Base-by-base conservation (phyloP, 1,140 invertebrate species). In the Neodiprion fabricii region DNA sequence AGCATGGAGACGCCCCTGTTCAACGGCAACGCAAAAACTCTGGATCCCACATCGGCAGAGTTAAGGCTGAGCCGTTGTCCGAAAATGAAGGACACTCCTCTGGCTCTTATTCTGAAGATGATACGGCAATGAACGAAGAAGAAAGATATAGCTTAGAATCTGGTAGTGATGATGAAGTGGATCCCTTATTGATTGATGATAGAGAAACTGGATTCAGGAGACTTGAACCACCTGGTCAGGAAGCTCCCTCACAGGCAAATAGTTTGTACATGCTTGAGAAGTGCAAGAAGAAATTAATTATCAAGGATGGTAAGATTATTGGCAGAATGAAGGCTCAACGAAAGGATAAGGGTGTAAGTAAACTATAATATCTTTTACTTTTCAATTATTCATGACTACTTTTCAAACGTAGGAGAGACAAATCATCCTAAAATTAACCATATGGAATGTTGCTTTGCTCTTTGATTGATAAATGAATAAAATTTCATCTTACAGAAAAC, bases 191-290 rank as follows among this genome's bases (percentile, higher is more conserved):
- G 86, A 90, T 86, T 23, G 85, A 86, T 21, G 86, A 88, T 71
- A 87, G 81, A 76, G 87, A 88, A 74, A 85, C 84, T 28, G 89
- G 90, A 12, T 90, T 90, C 50, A 86, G 85, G 77, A 85, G 91
- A 70, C 85, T 90, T 0, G 91, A 92, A 53, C 86, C 86, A 66
- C 90, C 90, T 8, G 84, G 82, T 78, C 84, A 86, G 72, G 86
- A 87, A 28, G 85, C 90, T 49, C 87, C 89, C 9, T 85, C 84
- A 0, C 88, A 92, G 76, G 88, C 90, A 0, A 90, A 92, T 78
- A 93, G 92, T 79, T 87, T 95, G 11, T 96, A 95, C 79, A 94
- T 95, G 92, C 90, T 92, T 81, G 94, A 96, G 85, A 95, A 95
- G 80, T 91, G 88, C 76, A 95, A 95, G 78, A 95, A 94, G 78